Evolutionary conservation across 2,797 vertebrate species (phyloP).

Genomic region (Pseudomugil tenellus): DNA sequence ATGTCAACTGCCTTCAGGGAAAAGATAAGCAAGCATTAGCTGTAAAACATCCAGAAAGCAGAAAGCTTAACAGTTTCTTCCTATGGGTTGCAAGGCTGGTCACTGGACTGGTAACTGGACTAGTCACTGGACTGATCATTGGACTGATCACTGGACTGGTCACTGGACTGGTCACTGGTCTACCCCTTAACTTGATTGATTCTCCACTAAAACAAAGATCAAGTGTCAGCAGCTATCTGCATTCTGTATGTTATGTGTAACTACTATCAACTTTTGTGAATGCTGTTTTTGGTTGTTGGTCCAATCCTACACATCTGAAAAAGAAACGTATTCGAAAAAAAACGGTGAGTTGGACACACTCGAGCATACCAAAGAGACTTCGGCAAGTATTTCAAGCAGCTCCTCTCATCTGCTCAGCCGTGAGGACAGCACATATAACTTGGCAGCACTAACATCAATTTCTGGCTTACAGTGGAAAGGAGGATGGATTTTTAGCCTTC

Average conservation of each 20-base stretch:
- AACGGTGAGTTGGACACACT: slow-evolving; percentile 48
- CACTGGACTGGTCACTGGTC: too few relatives aligned
- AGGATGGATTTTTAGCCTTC: slow-evolving; percentile 69
- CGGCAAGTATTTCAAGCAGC: slow-evolving; percentile 63
- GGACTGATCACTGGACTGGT: too few relatives aligned
- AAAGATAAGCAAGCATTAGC: too few relatives aligned
- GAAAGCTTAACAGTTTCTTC: too few relatives aligned
- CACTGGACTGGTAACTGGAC: too few relatives aligned
- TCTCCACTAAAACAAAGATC: not conserved
- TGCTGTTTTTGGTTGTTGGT: slow-evolving; percentile 27
- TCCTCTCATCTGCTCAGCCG: slow-evolving; percentile 63
- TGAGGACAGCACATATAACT: slow-evolving; percentile 69
- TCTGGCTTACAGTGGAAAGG: slow-evolving; percentile 68
- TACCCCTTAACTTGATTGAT: not conserved
- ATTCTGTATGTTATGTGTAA: not conserved
- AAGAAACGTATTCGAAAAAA: slow-evolving; percentile 49
- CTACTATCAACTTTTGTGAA: slow-evolving; percentile 2
- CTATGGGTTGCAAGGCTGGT: too few relatives aligned
- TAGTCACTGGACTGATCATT: too few relatives aligned
- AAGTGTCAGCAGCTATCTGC: not conserved
- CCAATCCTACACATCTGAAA: slow-evolving; percentile 33
- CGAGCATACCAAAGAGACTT: slow-evolving; percentile 61
- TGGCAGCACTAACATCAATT: slow-evolving; percentile 74
- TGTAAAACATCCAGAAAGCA: too few relatives aligned
- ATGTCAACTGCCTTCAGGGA: too few relatives aligned